Evolutionary conservation across 2,113 vertebrate genomes (phyloP), one percentile per base, ranked within the genome.

Genomic region (Mirza zaza): DNA sequence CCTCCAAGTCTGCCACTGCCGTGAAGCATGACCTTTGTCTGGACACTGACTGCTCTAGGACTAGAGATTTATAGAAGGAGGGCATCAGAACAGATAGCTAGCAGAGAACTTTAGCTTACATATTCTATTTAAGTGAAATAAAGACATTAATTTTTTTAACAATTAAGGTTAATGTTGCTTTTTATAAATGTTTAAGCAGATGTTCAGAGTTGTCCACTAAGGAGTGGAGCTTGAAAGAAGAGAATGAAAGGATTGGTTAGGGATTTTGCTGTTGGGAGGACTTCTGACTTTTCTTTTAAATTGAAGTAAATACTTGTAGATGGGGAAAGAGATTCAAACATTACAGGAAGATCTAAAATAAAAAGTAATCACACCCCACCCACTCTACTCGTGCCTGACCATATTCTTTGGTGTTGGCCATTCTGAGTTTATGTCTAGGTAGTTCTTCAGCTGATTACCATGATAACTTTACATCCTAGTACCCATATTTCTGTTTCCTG

Each of bases 141-240:
- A 96, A 82, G 18, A 23, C 29, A 36, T 4, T 80, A 52, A 39
- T 55, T 73, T 27, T 80, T 97, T 76, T 61, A 32, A 34, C 70
- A 18, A 87, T 70, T 75, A 55, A 83, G 32, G 4, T 76, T 63
- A 81, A 70, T 65, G 34, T 68, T 67, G 39, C 65, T 59, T 93
- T 96, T 80, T 93, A 52, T 32, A 95, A 95, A 82, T 45, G 34
- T 94, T 83, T 36, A 61, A 57, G 27, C 21, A 93, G 70, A 25
- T 82, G 39, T 88, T 96, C 39, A 86, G 34, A 81, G 67, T 94
- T 94, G 23, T 15, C 34, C 48, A 55, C 61, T 77, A 48, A 89
- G 27, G 18, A 96, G 50, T 45, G 34, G 29, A 3, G 3, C 86
- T 71, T 68, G 12, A 90, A 95, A 61, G 18, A 25, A 91, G 55